Conservation (phyloP, 2,797 vertebrate species). For the Helicolenus hilgendorfi region DNA sequence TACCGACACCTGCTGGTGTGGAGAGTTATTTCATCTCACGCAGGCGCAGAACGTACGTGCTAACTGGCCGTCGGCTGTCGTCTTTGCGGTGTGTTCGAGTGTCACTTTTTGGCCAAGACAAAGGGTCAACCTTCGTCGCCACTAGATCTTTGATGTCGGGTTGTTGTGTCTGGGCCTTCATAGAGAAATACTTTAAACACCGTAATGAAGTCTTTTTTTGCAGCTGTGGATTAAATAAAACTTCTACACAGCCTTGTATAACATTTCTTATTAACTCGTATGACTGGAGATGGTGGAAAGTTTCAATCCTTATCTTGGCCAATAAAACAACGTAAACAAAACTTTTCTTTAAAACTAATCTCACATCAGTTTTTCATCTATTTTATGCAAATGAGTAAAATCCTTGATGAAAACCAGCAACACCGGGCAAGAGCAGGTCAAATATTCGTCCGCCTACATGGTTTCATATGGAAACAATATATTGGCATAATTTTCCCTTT, state of each 20-base stretch:
- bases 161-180: too few relatives aligned
- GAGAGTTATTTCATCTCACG: too few relatives aligned
- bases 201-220: background rate
- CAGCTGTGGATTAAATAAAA: background rate
- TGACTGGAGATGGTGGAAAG: background rate
- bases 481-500: conserved; percentile 16
- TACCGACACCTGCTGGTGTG: too few relatives aligned
- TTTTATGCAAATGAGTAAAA: conserved; percentile 1
- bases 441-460: conserved; percentile 16
- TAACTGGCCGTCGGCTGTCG: too few relatives aligned
- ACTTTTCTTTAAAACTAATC: conserved; percentile 1
- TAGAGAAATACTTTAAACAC: background rate
- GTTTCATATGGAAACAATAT: conserved; percentile 36
- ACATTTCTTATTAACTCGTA: background rate
- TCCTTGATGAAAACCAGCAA: conserved; percentile 15
- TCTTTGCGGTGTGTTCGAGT: too few relatives aligned
- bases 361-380: background rate
- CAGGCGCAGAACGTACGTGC: too few relatives aligned
- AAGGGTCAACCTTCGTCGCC: too few relatives aligned
- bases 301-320: background rate
- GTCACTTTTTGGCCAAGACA: too few relatives aligned
- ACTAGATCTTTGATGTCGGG: too few relatives aligned
- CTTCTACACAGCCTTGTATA: background rate
- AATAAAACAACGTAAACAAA: background rate
- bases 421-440: conserved; percentile 47